A percentile compares a stretch with the other conserved stretches of the same genome.
Evolutionary conservation across 2,888 invertebrate genomes (phyloP).

Genomic region (Hemistola chrysoprasaria): DNA sequence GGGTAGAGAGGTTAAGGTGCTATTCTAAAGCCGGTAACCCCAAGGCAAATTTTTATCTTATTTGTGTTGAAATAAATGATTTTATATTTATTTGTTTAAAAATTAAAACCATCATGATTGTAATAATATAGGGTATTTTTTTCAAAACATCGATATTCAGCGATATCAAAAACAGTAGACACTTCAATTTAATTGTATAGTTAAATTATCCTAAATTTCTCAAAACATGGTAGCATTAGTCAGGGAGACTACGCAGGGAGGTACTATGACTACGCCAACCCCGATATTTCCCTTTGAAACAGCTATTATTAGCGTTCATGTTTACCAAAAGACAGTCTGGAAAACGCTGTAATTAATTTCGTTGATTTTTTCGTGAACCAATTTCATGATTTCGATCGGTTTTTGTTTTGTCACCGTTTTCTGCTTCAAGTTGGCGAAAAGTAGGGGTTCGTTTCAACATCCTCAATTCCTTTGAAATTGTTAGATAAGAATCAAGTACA

Average conservation of each 20-base stretch:
- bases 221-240: slow-evolving; percentile 6
- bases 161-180: no score
- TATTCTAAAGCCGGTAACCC: no score
- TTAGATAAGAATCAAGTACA: no score
- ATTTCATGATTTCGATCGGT: slow-evolving; percentile 5
- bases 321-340: slow-evolving; percentile 36
- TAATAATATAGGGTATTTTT: neutral
- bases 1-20: no score
- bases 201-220: neutral
- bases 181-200: no score
- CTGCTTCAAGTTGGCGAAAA: no score
- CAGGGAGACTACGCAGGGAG: slow-evolving; percentile 31
- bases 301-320: slow-evolving; percentile 51
- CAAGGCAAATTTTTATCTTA: no score
- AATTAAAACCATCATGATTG: no score
- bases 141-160: neutral
- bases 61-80: no score
- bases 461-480: no score
- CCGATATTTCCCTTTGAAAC: slow-evolving; percentile 53
- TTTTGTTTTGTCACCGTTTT: slow-evolving; percentile 1
- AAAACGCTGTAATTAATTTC: slow-evolving; percentile 38
- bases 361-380: slow-evolving; percentile 29
- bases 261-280: slow-evolving; percentile 44
- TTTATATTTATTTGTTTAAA: no score
- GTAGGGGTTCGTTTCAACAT: no score